Evolutionary conservation across 2,113 vertebrate species (phyloP).

Genomic region (Erythrocercus mccallii): DNA sequence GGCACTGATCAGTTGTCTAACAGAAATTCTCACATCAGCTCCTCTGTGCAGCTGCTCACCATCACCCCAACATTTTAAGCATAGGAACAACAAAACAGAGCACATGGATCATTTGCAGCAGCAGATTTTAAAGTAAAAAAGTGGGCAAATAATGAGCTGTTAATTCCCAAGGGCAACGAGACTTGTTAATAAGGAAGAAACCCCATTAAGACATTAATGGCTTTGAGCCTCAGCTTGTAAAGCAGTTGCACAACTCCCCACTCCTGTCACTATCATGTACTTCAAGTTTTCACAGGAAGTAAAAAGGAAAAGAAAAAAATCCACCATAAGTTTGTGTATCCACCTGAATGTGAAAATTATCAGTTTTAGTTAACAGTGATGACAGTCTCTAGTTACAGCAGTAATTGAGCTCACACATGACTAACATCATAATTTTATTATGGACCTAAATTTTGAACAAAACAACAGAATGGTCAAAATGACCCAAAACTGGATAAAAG

Average conservation of each 20-base stretch:
- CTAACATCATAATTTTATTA: neutral
- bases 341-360: neutral
- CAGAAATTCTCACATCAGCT: neutral
- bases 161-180: neutral
- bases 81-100: neutral
- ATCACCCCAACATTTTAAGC: neutral
- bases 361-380: neutral
- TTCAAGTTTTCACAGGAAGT: neutral
- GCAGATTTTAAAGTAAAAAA: neutral
- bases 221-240: constrained; percentile 15
- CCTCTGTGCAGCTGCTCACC: neutral
- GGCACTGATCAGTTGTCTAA: neutral
- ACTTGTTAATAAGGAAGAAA: constrained; percentile 29
- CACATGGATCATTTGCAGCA: neutral
- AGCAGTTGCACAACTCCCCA: constrained; percentile 24
- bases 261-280: neutral
- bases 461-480: neutral
- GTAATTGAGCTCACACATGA: neutral
- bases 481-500: neutral
- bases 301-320: neutral
- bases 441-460: neutral
- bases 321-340: neutral
- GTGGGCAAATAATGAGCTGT: neutral
- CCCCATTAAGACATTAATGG: constrained; percentile 11
- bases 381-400: neutral